These are phyloP conservation scores for Pammene aurita DNA, from an alignment of 2,888 invertebrate species.

Conservation along the genomic window DNA sequence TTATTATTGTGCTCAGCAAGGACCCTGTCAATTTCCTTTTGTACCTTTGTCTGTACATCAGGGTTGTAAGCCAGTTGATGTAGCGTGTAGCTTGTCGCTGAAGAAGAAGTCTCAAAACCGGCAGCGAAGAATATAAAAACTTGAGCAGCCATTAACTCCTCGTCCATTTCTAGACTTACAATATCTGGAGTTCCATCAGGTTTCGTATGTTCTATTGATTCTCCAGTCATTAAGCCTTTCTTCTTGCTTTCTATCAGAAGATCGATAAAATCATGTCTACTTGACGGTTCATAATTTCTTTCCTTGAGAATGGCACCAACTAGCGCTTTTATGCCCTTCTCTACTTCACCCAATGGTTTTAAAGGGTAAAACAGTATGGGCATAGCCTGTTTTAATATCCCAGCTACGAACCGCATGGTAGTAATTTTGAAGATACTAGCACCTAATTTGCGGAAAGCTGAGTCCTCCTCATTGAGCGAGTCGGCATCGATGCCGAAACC, in stretches of 20 bases:
- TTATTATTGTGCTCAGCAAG: slow-evolving; percentile 54
- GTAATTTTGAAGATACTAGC: slow-evolving; percentile 30
- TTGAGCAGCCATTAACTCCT: slow-evolving; percentile 59
- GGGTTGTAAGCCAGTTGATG: slow-evolving; percentile 66
- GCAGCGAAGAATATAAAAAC: slow-evolving; percentile 72
- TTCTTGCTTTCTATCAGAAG: slow-evolving; percentile 58
- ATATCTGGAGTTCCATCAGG: slow-evolving; percentile 44
- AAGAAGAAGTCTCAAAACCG: slow-evolving; percentile 78
- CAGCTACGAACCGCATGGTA: slow-evolving; percentile 1
- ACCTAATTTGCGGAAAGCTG: slow-evolving; percentile 39
- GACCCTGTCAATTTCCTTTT: slow-evolving; percentile 59
- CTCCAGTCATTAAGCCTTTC: slow-evolving; percentile 54
- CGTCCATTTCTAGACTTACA: slow-evolving; percentile 56
- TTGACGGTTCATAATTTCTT: slow-evolving; percentile 57
- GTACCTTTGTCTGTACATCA: slow-evolving; percentile 59
- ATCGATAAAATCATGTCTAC: slow-evolving; percentile 63
- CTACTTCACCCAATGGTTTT: slow-evolving; percentile 56
- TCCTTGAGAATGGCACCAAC: slow-evolving; percentile 53
- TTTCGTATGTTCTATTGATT: slow-evolving; percentile 50
- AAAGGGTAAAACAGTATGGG: slow-evolving; percentile 49
- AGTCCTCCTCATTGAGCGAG: slow-evolving; percentile 42
- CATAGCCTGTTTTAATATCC: slow-evolving; percentile 5
- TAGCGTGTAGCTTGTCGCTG: slow-evolving; percentile 66
- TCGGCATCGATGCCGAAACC: slow-evolving; percentile 45
- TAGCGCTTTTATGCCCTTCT: slow-evolving; percentile 54